A percentile compares a stretch with the other conserved stretches of the same genome.
phyloP scores from a whole-genome alignment of 2,888 invertebrate species.

The Oxytorus armatus region DNA sequence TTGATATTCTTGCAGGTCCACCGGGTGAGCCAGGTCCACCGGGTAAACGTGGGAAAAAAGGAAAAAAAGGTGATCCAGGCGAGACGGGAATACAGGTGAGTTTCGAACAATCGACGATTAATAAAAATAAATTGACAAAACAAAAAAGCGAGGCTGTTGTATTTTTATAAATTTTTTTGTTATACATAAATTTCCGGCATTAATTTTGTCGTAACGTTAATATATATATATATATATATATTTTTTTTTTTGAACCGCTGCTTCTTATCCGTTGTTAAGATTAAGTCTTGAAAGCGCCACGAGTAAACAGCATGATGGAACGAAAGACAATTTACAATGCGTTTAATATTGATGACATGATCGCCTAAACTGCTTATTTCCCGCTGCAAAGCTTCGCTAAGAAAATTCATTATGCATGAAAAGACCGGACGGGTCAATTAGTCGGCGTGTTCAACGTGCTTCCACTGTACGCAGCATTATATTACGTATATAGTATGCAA shows the following conservation, averaged over 20 bases:
- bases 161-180: too few relatives aligned
- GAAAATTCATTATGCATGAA: conserved; percentile 43
- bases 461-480: not conserved
- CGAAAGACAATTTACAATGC: conserved; percentile 2
- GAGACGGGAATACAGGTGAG: conserved; percentile 92
- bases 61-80: conserved; percentile 94
- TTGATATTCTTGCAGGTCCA: conserved; percentile 85
- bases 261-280: conserved; percentile 41
- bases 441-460: conserved; percentile 20
- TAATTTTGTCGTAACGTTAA: conserved; percentile 23
- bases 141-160: conserved; percentile 51
- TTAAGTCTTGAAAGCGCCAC: conserved; percentile 51
- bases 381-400: conserved; percentile 39
- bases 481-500: not conserved
- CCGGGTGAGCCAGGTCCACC: conserved; percentile 93
- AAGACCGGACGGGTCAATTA: conserved; percentile 15
- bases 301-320: conserved; percentile 56
- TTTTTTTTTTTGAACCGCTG: conserved; percentile 30
- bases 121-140: not conserved
- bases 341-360: not conserved
- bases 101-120: conserved; percentile 77
- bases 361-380: conserved; percentile 34
- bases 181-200: conserved; percentile 16
- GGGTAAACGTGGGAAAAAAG: conserved; percentile 95
- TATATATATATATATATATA: too few relatives aligned